A percentile compares a stretch with the other conserved stretches of the same genome.
Evolutionary conservation across 1,140 invertebrate species (phyloP).

Genomic region (Diprion similis): DNA sequence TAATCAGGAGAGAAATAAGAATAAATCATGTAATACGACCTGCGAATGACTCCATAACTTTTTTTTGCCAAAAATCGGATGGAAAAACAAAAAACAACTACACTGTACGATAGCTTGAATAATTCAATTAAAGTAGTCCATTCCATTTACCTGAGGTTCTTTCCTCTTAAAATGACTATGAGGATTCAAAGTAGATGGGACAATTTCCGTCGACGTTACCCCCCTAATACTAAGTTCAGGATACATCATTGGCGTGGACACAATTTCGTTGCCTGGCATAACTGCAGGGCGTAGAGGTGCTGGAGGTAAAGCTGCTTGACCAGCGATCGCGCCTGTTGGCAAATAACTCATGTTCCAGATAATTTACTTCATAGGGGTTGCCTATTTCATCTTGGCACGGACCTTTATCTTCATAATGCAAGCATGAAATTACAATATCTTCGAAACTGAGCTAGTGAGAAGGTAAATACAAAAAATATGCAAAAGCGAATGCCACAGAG

Average conservation of each 20-base stretch:
- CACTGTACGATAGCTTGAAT: neutral
- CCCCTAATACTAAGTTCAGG: conserved; percentile 42
- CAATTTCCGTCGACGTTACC: conserved; percentile 55
- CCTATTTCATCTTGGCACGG: neutral
- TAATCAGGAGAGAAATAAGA: conserved; percentile 37
- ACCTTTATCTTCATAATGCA: neutral
- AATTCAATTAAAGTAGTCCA: neutral
- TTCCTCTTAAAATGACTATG: conserved; percentile 49
- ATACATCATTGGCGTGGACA: conserved; percentile 43
- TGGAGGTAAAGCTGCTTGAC: conserved; percentile 56
- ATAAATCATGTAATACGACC: neutral
- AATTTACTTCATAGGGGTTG: neutral
- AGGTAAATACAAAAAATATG: conserved; percentile 10
- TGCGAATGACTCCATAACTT: neutral
- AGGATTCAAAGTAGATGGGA: conserved; percentile 59
- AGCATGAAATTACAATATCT: conserved; percentile 7
- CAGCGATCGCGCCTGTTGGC: conserved; percentile 27
- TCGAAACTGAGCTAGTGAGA: conserved; percentile 1
- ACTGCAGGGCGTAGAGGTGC: conserved; percentile 57
- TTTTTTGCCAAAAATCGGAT: neutral
- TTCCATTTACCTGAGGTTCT: conserved; percentile 41
- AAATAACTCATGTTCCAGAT: neutral
- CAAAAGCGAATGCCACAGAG: conserved; percentile 7
- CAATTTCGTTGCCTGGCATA: conserved; percentile 66
- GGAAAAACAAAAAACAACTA: too few relatives aligned